Base-by-base conservation (phyloP, 2,797 vertebrate species). In the Melanotaenia maccullochi region DNA sequence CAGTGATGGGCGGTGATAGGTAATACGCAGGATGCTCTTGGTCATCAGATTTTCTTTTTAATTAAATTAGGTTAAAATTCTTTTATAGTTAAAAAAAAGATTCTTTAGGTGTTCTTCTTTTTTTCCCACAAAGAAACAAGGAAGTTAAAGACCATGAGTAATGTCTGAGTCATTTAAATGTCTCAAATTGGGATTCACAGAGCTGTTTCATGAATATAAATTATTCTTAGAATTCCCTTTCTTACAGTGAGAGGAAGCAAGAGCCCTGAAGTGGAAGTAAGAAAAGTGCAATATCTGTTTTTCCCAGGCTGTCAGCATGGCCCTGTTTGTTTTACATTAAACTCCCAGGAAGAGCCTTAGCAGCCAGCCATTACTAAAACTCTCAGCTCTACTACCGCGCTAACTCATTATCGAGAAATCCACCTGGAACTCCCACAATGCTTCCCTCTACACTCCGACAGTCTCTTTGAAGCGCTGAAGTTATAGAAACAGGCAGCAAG, bases 351-450 rank as follows among this genome's bases (percentile, higher is more conserved):
- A 91, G 93, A 90, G 85, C 82, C 87, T 89, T 85, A 89, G 88
- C 92, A 94, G 91, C 89, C 94, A 94, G 91, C 92, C 92, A 92
- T 93, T 92, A 94, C 92, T 93, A 93, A 93, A 91, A 93, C 91
- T 93, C 93, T 92, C 89, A 83, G 90, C 90, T 92, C 85, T 81
- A 87, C 88, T 78, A 85, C 87, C 65, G 88, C 82, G 73, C 87
- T 81, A 89, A 93, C 92, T 94, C 94, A 94, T 94, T 95, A 95
- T 94, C 93, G 71, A 91, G 89, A 92, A 94, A 94, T 94, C 93
- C 94, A 94, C 94, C 93, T 94, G 94, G 93, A 94, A 94, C 91
- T 92, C 88, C 92, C 93, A 94, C 93, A 93, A 94, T 94, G 90
- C 92, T 84, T 84, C 85, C 84, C 91, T 93, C 90, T 91, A 93